Percentiles rank a stretch among this genome's conserved stretches.
Evolutionary conservation across 2,113 vertebrate species (phyloP).

Genomic region (Ranitomeya imitator): DNA sequence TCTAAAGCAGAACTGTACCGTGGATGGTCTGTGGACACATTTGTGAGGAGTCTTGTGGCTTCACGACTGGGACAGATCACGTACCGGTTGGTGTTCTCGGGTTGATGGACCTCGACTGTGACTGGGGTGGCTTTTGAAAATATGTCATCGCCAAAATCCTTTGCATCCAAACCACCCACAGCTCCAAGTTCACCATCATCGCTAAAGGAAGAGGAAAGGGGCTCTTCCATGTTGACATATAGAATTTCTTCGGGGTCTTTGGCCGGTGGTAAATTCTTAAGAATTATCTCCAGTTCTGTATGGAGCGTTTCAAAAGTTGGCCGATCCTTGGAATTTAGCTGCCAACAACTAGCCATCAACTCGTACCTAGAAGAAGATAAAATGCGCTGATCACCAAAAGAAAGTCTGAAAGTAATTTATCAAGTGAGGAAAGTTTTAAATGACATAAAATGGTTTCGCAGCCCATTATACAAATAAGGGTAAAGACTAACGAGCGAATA

Average conservation of each 20-base stretch:
- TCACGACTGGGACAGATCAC: constrained; percentile 85
- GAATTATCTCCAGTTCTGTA: constrained; percentile 80
- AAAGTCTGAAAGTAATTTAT: background rate
- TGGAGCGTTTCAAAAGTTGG: constrained; percentile 79
- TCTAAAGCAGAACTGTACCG: constrained; percentile 61
- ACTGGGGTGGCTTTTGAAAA: constrained; percentile 72
- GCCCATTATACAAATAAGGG: background rate
- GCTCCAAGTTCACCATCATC: constrained; percentile 73
- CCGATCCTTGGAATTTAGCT: constrained; percentile 84
- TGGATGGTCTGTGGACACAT: constrained; percentile 66
- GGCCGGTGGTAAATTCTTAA: constrained; percentile 80
- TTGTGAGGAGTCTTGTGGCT: constrained; percentile 62
- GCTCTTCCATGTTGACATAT: constrained; percentile 92
- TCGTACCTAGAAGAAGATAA: constrained; percentile 74
- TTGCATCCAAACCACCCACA: constrained; percentile 62
- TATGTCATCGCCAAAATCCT: constrained; percentile 57
- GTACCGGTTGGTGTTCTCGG: constrained; percentile 75
- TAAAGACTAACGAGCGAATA: too few species aligned
- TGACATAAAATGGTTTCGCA: background rate
- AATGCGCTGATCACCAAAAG: background rate
- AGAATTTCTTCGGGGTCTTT: constrained; percentile 87
- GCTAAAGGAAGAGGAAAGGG: constrained; percentile 63
- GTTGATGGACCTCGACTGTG: constrained; percentile 79
- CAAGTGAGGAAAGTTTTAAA: background rate
- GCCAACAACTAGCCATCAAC: constrained; percentile 88